Base-by-base conservation (phyloP, 2,888 invertebrate genomes). In the Phalera bucephala region DNA sequence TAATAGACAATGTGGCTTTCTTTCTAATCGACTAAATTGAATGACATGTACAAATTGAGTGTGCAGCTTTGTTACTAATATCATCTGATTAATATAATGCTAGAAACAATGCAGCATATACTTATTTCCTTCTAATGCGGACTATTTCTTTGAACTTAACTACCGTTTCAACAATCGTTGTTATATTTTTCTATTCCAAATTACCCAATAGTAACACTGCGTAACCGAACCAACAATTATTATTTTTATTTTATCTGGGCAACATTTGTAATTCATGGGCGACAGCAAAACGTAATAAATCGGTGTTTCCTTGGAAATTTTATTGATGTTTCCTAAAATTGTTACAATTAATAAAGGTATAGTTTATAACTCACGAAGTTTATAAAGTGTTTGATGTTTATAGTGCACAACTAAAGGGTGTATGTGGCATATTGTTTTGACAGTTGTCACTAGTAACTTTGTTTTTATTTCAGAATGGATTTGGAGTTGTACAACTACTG, bases 241-340 rank as follows among this genome's bases (percentile, higher is more conserved):
- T n/a, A n/a, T n/a, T n/a, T n/a, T n/a, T n/a, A n/a, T n/a, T 51
- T 51, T 39, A 17, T 23, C 34, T 45, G 42, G 64, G 72, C 59
- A 80, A 80, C 73, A 71, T 62, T 48, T 40, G 33, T 40, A n/a
- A 52, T 50, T 59, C 51, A 77, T 78, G 74, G 79, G 70, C 69
- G 76, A 26, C 12, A 26, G 29, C 53, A 70, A 67, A 72, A 76
- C 78, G 83, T 80, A 83, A 72, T 87, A 84, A 78, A 86, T 86
- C 86, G 82, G 78, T 86, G 85, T 88, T 82, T 82, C 87, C 87
- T 79, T 80, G 87, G 87, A 85, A 84, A 88, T 88, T 80, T 46
- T 85, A 88, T 87, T 77, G 87, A 88, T 87, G 69, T 81, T 76
- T 72, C 64, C 39, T 43, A 52, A 45, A 55, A 64, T 49, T 61